Evolutionary conservation across 2,888 invertebrate genomes (phyloP), one percentile per base, ranked within the genome.

Genomic region (Scelioninae gen. 1): DNA sequence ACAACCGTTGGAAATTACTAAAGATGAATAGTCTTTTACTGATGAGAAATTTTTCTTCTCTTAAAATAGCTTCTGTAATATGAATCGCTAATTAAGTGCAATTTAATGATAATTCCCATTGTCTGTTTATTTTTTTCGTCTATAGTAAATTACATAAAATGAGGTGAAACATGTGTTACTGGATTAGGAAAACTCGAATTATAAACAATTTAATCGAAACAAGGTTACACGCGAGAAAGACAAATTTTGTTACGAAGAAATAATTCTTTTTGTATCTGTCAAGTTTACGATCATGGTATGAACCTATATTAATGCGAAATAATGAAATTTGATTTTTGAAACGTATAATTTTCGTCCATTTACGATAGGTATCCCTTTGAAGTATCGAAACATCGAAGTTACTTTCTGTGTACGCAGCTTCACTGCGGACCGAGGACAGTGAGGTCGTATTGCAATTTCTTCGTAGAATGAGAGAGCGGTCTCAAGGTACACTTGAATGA

Each of bases 401-500:
- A 85, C 72, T 82, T 71, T 68, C 55, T 51, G 65, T 68, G 79
- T 72, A 80, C 34, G 23, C 23, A 77, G 58, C 60, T 69, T 8
- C 8, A 71, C 34, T 56, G 62, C 66, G 66, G 76, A 65, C 75
- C 75, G 71, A 77, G 58, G 69, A 82, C 69, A 80, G 77, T 80
- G 56, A 77, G 79, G 78, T 84, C 84, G 63, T 62, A 80, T 74
- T 31, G 74, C 78, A 69, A 86, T 82, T 85, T 83, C 82, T 82
- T 74, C 45, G 49, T 60, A 84, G 85, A 84, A 85, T 72, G 83
- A 84, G 83, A 80, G 84, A 80, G 77, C 66, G 63, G 63, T 78
- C 71, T 68, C 65, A 71, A 78, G 78, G 71, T 71, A 78, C 49
- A 71, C 78, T 78, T 74, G 77, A 77, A 77, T 88, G 89, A 89